Evolutionary conservation across 2,797 vertebrate genomes (phyloP).

Genomic region (Hyperoplus immaculatus): DNA sequence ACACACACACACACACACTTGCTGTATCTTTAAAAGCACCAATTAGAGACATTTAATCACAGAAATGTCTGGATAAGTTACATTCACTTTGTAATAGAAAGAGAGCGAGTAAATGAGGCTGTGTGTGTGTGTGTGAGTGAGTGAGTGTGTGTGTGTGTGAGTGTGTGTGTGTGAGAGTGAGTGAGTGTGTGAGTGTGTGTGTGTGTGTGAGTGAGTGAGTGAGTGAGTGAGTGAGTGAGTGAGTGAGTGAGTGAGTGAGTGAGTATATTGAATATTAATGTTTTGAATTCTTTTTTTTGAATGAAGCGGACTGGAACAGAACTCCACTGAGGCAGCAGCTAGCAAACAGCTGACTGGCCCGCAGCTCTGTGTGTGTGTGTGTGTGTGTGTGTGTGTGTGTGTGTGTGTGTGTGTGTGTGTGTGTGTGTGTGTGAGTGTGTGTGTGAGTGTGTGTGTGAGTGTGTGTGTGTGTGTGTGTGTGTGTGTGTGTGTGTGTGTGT

Average conservation of each 20-base stretch:
- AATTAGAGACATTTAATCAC: slow-evolving; percentile 77
- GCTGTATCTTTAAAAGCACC: slow-evolving; percentile 66
- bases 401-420: slow-evolving; percentile 3
- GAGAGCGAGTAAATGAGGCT: neutral
- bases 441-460: slow-evolving; percentile 4
- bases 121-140: neutral
- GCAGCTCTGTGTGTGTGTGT: slow-evolving; percentile 56
- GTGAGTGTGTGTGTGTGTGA: neutral
- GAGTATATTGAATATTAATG: slow-evolving; percentile 44
- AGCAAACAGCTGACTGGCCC: slow-evolving; percentile 77
- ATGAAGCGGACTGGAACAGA: slow-evolving; percentile 4
- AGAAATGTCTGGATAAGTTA: slow-evolving; percentile 32
- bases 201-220: too few species aligned
- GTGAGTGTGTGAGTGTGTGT: neutral
- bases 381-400: slow-evolving; percentile 4
- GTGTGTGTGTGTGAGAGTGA: neutral
- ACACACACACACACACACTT: too few species aligned
- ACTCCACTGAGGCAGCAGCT: slow-evolving; percentile 62
- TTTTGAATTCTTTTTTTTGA: slow-evolving; percentile 26
- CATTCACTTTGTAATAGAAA: slow-evolving; percentile 1
- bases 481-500: slow-evolving; percentile 11
- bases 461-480: slow-evolving; percentile 4
- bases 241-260: neutral
- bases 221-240: too few species aligned
- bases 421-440: slow-evolving; percentile 21